phyloP scores from a whole-genome alignment of 2,113 vertebrate genomes.

The Spea bombifrons region DNA sequence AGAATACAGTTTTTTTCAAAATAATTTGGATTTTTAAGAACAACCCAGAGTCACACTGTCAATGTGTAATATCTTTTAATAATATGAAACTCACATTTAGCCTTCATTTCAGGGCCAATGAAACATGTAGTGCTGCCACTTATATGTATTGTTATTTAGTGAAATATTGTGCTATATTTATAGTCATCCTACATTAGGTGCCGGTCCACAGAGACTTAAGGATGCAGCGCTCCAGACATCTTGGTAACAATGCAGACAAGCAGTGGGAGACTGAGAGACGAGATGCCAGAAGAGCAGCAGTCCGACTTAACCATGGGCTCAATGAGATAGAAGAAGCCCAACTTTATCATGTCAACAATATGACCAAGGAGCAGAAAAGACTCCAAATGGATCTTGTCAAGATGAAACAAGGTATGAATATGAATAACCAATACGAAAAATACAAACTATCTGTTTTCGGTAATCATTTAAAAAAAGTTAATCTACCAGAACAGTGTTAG shows the following conservation, averaged over 20 bases:
- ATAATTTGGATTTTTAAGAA: too few species aligned
- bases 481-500: background rate
- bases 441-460: fast-evolving
- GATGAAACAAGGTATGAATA: conserved; percentile 54
- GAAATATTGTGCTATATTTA: background rate
- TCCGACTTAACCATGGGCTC: conserved; percentile 53
- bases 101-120: background rate
- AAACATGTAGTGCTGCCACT: background rate
- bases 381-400: conserved; percentile 54
- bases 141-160: too few species aligned
- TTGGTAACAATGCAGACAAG: conserved; percentile 29
- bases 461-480: background rate
- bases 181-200: background rate
- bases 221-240: conserved; percentile 15
- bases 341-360: conserved; percentile 48
- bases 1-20: too few species aligned
- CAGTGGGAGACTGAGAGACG: conserved; percentile 54
- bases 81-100: background rate
- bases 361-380: conserved; percentile 57
- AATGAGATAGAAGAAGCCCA: conserved; percentile 50
- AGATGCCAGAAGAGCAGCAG: conserved; percentile 52
- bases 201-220: background rate
- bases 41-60: too few species aligned
- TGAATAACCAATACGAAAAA: background rate
- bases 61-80: background rate